phyloP scores from a whole-genome alignment of 2,888 invertebrate genomes.

The Synanthedon vespiformis region DNA sequence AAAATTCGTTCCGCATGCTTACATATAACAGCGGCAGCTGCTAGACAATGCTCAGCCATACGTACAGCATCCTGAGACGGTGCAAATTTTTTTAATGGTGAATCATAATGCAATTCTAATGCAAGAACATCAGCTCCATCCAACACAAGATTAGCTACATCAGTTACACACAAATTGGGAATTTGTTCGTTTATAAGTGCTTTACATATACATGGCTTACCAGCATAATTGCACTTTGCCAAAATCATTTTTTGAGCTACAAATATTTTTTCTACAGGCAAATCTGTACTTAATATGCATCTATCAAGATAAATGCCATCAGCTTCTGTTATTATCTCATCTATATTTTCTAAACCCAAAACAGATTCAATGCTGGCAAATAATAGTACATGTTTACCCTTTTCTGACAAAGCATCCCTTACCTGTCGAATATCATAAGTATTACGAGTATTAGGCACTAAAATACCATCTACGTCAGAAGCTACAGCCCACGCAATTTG shows the following conservation, averaged over 20 bases:
- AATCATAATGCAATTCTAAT: slow-evolving; percentile 74
- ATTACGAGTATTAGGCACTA: slow-evolving; percentile 42
- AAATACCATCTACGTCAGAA: slow-evolving; percentile 51
- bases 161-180: slow-evolving; percentile 80
- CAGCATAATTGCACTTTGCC: slow-evolving; percentile 83
- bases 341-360: slow-evolving; percentile 63
- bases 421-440: slow-evolving; percentile 36
- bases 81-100: slow-evolving; percentile 43
- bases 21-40: slow-evolving; percentile 80
- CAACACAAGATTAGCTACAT: slow-evolving; percentile 91
- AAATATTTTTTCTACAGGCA: slow-evolving; percentile 89
- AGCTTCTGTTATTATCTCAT: slow-evolving; percentile 79
- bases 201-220: slow-evolving; percentile 92
- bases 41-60: slow-evolving; percentile 75
- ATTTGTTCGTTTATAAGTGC: slow-evolving; percentile 86
- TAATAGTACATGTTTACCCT: slow-evolving; percentile 53
- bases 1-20: slow-evolving; percentile 88
- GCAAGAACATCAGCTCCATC: slow-evolving; percentile 91
- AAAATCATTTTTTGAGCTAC: slow-evolving; percentile 89
- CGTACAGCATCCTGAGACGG: slow-evolving; percentile 38
- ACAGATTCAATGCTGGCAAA: slow-evolving; percentile 50
- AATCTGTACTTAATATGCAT: slow-evolving; percentile 85
- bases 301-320: slow-evolving; percentile 93
- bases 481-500: slow-evolving; percentile 56
- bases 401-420: slow-evolving; percentile 37